Evolutionary conservation across 2,888 invertebrate genomes (phyloP), one percentile per base, ranked within the genome.

Genomic region (Brachynemurus nebulosus): DNA sequence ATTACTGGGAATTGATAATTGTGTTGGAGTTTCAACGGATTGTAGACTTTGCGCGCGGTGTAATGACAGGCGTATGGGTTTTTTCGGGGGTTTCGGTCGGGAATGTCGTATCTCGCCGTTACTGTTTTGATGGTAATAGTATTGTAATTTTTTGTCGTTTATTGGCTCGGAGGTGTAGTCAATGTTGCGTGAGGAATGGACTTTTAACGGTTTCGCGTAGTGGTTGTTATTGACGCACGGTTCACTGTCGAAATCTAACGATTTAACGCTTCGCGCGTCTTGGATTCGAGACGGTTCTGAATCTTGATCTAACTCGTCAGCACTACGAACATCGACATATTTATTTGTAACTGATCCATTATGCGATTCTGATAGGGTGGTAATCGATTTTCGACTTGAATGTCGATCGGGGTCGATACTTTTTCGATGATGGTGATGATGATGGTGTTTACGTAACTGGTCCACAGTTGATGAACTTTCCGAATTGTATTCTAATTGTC

Each of bases 11-110:
- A 55, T 50, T 1, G 61, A 21, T 12, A 21, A 14, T 12, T 35
- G 34, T 3, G 14, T 56, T 0, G 64, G 63, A 1, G 66, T 65
- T 50, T 71, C 72, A 1, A 86, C 74, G 0, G 84, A 84, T 57
- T 86, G 86, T 40, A 86, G 72, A 61, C 86, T 88, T 49, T 83
- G 78, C 0, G 89, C 85, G 53, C 86, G 76, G 58, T 89, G 89
- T 40, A 90, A 64, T 0, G 88, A 89, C 33, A 90, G 65, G 8
- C 89, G 70, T 40, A 88, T 62, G 0, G 89, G 90, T 58, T 90
- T 90, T 55, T 88, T 82, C 16, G 89, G 90, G 4, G 89, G 89
- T 11, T 80, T 78, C 1, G 88, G 86, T 44, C 83, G 68, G 2
- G 73, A 67, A 48, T 72, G 74, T 7, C 57, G 59, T 41, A 72